Evolutionary conservation across 2,797 vertebrate genomes (phyloP).

Genomic region (Uromys caudimaculatus): DNA sequence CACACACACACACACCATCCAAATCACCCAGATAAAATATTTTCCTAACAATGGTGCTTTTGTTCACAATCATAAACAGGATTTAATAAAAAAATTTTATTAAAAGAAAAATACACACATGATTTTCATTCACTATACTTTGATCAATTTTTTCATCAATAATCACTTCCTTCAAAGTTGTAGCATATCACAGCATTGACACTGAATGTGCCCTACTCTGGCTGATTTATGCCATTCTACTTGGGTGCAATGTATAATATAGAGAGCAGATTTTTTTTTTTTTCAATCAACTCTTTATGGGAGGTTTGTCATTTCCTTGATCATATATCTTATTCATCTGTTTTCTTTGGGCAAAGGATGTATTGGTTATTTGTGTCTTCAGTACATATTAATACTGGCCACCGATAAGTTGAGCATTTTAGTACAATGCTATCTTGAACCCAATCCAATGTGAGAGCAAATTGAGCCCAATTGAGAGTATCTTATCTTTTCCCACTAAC

Average conservation of each 20-base stretch:
- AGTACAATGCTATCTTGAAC: constrained; percentile 31
- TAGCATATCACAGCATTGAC: not conserved
- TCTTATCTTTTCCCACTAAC: not conserved
- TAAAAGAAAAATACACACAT: not conserved
- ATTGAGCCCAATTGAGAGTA: not conserved
- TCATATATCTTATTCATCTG: constrained; percentile 12
- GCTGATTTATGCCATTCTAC: not conserved
- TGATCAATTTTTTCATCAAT: not conserved
- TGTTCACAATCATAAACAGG: not conserved
- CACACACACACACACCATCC: not conserved
- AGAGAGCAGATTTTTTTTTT: not conserved
- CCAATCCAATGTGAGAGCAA: not conserved
- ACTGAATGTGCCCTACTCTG: not conserved
- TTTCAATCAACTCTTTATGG: constrained; percentile 19
- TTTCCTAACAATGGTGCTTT: not conserved
- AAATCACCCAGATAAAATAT: not conserved
- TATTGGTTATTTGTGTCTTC: not conserved
- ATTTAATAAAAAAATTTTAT: too few species aligned
- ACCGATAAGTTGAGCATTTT: not conserved
- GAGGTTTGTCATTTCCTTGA: not conserved
- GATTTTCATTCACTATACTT: not conserved
- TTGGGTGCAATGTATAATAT: not conserved
- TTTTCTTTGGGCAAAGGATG: not conserved
- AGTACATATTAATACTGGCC: not conserved
- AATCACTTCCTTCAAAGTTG: not conserved